Evolutionary conservation across 2,797 vertebrate genomes (phyloP), one percentile per base, ranked within the genome.

Genomic region (Crocodylus rhombifer): DNA sequence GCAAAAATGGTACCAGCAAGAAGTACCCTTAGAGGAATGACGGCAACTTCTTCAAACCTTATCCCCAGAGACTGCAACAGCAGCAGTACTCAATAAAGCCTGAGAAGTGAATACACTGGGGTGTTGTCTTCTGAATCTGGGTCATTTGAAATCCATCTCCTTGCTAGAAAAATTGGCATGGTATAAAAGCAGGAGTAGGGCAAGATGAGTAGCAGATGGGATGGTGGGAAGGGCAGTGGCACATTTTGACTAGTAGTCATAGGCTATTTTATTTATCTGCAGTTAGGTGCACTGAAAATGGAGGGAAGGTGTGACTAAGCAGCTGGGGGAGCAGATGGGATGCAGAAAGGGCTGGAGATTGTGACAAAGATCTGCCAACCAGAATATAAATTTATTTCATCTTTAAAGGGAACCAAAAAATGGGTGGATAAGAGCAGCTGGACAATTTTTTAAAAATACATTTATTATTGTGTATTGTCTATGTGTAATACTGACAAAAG

Each of bases 281-380:
- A 87, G 64, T 5, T 57, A 64, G 62, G 90, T n/a, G 0, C 90
- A 58, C 90, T 79, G 83, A 79, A 87, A 81, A 86, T 77, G 90
- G 94, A 96, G 92, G 92, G 86, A 58, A 91, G 89, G 92, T 23
- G 65, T 92, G 93, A 94, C 90, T 87, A 92, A 97, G 97, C 97
- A 97, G 96, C 96, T 97, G 97, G 90, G 94, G 89, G 78, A 97
- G 93, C 97, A 98, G 97, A 98, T 97, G 97, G 97, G 96, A 94
- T 0, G 78, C 87, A 95, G 94, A 96, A 96, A 97, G 86, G 96
- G 95, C 95, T 97, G 95, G 91, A 92, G 96, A 96, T 88, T 80
- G 92, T 93, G 96, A 97, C 94, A 97, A 93, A 97, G 95, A 94
- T 97, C 96, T 97, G 97, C 95, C 97, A 97, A 97, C 95, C 83